Evolutionary conservation across 1,140 invertebrate genomes (phyloP).

Genomic region (Drosophila obscura): DNA sequence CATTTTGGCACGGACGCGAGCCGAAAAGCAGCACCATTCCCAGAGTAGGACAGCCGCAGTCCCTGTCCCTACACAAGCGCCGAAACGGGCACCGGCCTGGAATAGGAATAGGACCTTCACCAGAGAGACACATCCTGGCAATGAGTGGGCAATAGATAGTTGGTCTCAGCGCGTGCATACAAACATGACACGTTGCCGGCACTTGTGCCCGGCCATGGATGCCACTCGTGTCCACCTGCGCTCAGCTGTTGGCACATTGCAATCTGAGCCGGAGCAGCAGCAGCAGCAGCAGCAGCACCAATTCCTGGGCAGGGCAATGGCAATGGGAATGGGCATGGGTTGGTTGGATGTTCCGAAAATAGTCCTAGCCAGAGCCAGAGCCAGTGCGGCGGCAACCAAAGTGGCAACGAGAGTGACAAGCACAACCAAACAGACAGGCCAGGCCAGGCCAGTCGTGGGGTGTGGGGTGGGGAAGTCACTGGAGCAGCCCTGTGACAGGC

Average conservation of each 20-base stretch:
- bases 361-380: constrained; percentile 39
- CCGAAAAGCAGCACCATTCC: constrained; percentile 37
- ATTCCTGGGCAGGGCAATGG: constrained; percentile 7
- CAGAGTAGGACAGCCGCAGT: constrained; percentile 9
- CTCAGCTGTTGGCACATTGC: constrained; percentile 39
- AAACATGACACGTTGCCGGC: constrained; percentile 73
- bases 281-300: constrained; percentile 49
- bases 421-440: constrained; percentile 21
- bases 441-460: neutral
- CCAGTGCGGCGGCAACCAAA: constrained; percentile 25
- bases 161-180: constrained; percentile 46
- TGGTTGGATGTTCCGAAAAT: constrained; percentile 45
- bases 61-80: constrained; percentile 2
- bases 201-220: constrained; percentile 49
- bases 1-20: constrained; percentile 67
- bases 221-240: constrained; percentile 62
- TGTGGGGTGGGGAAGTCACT: neutral
- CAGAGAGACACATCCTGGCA: constrained; percentile 5
- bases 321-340: neutral
- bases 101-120: no score
- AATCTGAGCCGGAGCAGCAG: constrained; percentile 49
- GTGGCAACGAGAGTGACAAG: constrained; percentile 45
- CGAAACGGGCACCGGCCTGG: neutral
- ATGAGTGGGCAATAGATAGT: constrained; percentile 31
- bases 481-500: constrained; percentile 55